Evolutionary conservation across 2,797 vertebrate genomes (phyloP).

Genomic region (Natrix natrix): DNA sequence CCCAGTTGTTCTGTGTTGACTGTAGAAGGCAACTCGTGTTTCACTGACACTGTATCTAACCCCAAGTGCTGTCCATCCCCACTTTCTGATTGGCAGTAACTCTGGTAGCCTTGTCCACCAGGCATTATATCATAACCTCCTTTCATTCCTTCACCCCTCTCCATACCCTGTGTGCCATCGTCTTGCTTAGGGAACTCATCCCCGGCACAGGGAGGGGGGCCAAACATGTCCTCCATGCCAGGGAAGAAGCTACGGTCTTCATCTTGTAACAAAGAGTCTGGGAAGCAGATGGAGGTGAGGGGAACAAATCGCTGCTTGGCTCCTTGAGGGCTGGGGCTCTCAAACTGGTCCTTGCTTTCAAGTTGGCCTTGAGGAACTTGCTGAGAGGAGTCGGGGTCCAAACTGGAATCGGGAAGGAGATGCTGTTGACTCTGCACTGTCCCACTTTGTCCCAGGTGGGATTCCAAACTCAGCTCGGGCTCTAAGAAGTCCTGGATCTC

Average conservation of each 20-base stretch:
- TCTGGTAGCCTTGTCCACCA: constrained; percentile 50
- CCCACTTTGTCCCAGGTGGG: constrained; percentile 39
- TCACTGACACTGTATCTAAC: constrained; percentile 82
- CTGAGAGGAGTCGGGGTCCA: constrained; percentile 61
- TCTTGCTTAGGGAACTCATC: constrained; percentile 86
- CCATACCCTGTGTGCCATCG: constrained; percentile 75
- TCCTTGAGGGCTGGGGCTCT: constrained; percentile 81
- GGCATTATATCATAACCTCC: constrained; percentile 77
- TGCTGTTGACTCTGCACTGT: constrained; percentile 40
- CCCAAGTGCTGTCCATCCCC: constrained; percentile 69
- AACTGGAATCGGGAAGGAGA: constrained; percentile 34
- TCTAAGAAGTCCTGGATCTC: constrained; percentile 74
- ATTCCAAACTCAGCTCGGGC: constrained; percentile 61
- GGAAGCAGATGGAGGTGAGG: constrained; percentile 93
- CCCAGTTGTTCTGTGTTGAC: constrained; percentile 91
- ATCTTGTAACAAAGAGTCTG: constrained; percentile 89
- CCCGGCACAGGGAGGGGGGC: constrained; percentile 64
- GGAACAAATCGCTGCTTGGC: constrained; percentile 85
- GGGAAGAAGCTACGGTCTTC: constrained; percentile 94
- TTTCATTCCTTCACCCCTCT: constrained; percentile 76
- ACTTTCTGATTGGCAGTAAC: constrained; percentile 43
- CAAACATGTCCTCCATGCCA: constrained; percentile 97
- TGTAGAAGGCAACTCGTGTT: constrained; percentile 87
- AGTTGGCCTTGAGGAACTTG: constrained; percentile 74
- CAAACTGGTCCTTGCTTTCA: constrained; percentile 86